A percentile compares a stretch with the other conserved stretches of the same genome.
phyloP scores from a whole-genome alignment of 2,113 vertebrate genomes.

The Meles meles region DNA sequence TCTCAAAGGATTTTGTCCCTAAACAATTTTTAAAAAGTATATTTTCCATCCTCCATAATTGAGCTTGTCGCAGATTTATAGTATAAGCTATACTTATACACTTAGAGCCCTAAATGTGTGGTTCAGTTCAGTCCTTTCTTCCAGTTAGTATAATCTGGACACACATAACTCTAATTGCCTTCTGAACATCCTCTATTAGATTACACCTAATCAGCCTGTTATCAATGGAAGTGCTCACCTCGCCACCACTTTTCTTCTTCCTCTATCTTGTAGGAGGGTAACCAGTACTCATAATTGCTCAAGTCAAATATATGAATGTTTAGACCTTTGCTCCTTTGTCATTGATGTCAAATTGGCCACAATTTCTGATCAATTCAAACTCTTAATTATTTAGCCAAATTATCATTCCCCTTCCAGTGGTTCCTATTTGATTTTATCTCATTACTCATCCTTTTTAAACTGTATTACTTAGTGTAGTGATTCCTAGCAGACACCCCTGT shows the following conservation, averaged over 20 bases:
- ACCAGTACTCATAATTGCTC: not conserved
- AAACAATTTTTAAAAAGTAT: not conserved
- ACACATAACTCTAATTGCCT: not conserved
- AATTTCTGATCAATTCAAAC: not conserved
- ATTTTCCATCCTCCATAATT: not conserved
- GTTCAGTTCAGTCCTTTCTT: not conserved
- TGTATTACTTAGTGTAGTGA: not conserved
- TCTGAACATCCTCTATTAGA: not conserved
- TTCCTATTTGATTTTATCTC: not conserved
- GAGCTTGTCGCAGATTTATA: not conserved
- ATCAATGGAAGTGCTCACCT: not conserved
- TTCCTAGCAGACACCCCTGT: not conserved
- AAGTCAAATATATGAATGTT: not conserved
- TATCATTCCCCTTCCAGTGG: not conserved
- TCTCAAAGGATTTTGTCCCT: not conserved
- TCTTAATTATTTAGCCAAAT: not conserved
- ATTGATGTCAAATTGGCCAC: not conserved
- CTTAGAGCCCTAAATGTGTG: not conserved
- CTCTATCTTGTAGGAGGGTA: not conserved
- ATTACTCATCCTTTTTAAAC: not conserved
- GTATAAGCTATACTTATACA: not conserved
- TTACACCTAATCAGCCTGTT: not conserved
- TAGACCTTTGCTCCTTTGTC: not conserved
- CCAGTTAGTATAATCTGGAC: not conserved
- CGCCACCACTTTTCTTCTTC: not conserved